phyloP scores from a whole-genome alignment of 2,797 vertebrate genomes.

The Hipposideros larvatus region DNA sequence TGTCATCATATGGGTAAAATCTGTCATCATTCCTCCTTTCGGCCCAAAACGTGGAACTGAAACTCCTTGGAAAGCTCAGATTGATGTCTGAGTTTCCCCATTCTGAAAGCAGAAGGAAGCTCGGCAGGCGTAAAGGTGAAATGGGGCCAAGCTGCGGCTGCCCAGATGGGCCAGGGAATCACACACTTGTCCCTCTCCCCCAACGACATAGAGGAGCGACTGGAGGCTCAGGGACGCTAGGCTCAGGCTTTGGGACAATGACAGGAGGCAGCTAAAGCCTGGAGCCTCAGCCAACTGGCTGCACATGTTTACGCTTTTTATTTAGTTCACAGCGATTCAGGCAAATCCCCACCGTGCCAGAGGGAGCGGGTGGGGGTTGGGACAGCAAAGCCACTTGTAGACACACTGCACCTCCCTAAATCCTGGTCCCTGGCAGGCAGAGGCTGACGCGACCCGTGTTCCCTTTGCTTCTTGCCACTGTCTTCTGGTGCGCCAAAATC shows the following conservation, averaged over 20 bases:
- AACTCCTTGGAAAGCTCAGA: conserved; percentile 59
- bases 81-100: not conserved
- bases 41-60: not conserved
- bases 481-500: not conserved
- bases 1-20: conserved; percentile 66
- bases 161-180: fast-evolving
- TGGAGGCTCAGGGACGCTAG: not conserved
- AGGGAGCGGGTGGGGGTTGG: no score
- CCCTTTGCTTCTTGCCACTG: not conserved
- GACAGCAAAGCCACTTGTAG: fast-evolving
- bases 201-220: not conserved
- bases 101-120: conserved; percentile 57
- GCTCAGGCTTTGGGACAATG: fast-evolving
- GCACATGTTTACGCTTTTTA: not conserved
- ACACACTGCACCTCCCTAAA: fast-evolving
- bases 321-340: not conserved
- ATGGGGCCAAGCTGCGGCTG: fast-evolving
- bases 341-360: fast-evolving
- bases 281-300: not conserved
- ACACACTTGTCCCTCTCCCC: fast-evolving
- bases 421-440: no score
- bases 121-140: not conserved
- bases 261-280: not conserved
- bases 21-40: not conserved
- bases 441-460: fast-evolving